These are phyloP conservation scores for Pegoplata infirma DNA, from an alignment of 2,888 invertebrate species.

Conservation along the genomic window DNA sequence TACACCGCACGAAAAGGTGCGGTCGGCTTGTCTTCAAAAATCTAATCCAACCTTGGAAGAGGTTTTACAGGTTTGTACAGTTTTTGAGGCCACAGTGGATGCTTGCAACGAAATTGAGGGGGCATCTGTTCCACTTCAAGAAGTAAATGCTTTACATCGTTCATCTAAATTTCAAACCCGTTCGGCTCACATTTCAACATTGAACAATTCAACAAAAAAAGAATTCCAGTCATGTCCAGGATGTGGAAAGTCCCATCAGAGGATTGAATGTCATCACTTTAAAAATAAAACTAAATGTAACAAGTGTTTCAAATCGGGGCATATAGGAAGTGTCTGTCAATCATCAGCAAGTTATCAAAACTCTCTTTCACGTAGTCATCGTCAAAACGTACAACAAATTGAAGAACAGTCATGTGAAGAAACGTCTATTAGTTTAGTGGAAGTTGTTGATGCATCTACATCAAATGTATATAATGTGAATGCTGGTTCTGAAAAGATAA, in stretches of 20 bases:
- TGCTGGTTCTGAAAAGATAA: slow-evolving; percentile 9
- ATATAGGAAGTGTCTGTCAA: slow-evolving; percentile 44
- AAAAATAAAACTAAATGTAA: slow-evolving; percentile 23
- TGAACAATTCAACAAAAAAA: no score
- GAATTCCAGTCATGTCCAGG: slow-evolving; percentile 23
- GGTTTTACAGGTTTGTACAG: slow-evolving; percentile 27
- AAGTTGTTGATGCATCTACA: not conserved
- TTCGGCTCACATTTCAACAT: not conserved
- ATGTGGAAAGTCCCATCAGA: slow-evolving; percentile 26
- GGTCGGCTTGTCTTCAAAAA: slow-evolving; percentile 38
- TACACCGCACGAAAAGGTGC: slow-evolving; percentile 48
- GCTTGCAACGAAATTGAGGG: slow-evolving; percentile 25
- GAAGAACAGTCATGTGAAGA: not conserved
- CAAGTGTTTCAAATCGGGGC: slow-evolving; percentile 22
- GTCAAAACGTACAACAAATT: not conserved
- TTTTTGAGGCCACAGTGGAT: slow-evolving; percentile 9
- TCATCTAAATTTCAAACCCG: not conserved
- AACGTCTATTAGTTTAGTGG: not conserved
- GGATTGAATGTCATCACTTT: slow-evolving; percentile 11
- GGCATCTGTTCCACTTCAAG: no score
- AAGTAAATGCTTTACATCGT: not conserved
- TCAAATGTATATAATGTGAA: not conserved
- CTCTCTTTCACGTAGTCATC: not conserved
- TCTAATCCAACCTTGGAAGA: slow-evolving; percentile 40
- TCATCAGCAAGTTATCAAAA: slow-evolving; percentile 14